A percentile compares a stretch with the other conserved stretches of the same genome.
Evolutionary conservation across 2,797 vertebrate genomes (phyloP).

Genomic region (Phoebastria nigripes): DNA sequence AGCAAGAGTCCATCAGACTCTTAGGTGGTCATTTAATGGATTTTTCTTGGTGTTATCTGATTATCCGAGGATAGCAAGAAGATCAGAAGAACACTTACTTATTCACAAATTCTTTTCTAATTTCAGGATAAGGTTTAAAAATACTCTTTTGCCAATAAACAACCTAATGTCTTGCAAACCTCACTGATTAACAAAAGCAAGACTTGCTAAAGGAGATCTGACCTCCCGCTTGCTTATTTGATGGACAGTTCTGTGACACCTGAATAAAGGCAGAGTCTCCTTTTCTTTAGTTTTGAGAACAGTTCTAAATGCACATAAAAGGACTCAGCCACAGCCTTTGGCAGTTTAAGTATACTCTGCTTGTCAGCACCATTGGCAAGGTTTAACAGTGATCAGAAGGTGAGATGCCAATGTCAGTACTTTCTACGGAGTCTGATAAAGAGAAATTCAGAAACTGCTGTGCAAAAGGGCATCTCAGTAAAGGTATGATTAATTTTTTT

Average conservation of each 20-base stretch:
- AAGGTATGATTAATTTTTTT: not conserved
- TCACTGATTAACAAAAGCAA: not conserved
- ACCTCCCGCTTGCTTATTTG: not conserved
- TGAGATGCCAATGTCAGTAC: not conserved
- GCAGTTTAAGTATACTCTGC: not conserved
- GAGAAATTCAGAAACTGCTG: not conserved
- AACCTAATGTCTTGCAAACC: not conserved
- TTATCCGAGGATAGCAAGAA: not conserved
- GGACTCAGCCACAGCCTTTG: not conserved
- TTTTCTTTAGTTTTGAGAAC: not conserved
- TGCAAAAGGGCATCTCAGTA: not conserved
- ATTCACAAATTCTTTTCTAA: not conserved
- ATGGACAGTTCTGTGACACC: not conserved
- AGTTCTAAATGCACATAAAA: not conserved
- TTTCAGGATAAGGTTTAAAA: not conserved
- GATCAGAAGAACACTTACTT: not conserved
- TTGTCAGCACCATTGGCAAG: not conserved
- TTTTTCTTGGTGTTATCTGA: not conserved
- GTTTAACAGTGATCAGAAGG: not conserved
- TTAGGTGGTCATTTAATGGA: not conserved
- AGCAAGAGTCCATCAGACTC: not conserved
- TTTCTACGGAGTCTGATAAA: not conserved
- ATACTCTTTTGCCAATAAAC: not conserved
- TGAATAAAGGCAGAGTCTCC: not conserved
- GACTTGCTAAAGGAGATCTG: not conserved